Evolutionary conservation across 1,140 invertebrate species (phyloP), one percentile per base, ranked within the genome.

Genomic region (Calephelis nemesis): DNA sequence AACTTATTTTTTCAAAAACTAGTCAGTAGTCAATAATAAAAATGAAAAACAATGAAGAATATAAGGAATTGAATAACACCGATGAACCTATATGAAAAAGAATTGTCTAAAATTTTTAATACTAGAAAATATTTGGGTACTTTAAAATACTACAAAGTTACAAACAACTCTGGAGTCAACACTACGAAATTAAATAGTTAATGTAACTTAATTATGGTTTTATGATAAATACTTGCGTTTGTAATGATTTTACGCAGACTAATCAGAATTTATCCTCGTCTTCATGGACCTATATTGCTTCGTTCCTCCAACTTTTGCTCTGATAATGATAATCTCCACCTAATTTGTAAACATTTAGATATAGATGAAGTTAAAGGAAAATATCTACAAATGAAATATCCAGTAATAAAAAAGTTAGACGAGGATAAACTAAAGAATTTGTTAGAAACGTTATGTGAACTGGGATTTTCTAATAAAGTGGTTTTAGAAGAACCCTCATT

Each of bases 381-480:
- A 71, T 82, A 78, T 68, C 71, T 90, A 15, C 73, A 76, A 73
- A 58, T 89, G 50, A 89, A 87, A 79, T 74, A 88, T 70, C 86
- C 84, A 19, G 72, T 78, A 15, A 72, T 90, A 68, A 79, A 70
- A n/a, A 86, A 85, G 71, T 49, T 89, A 52, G 65, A 78, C 47
- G 72, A 74, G 67, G 60, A 69, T 3, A 75, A 73, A 68, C 64
- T 91, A 11, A 68, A 76, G 75, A 66, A 69, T 52, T 63, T 88
- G 39, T 65, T 87, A 0, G 64, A 81, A 7, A 74, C 81, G 47
- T 7, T 88, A 7, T 68, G 76, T 47, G 74, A 85, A n/a, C 58
- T 88, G 49, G 86, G 87, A 42, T 87, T 77, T 73, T 40, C 73
- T 40, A 81, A 68, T 67, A 62, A 84, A 48, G 65, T 72, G 19